These are phyloP conservation scores for Raphicerus campestris DNA, from an alignment of 2,113 vertebrate genomes.

Conservation along the genomic window DNA sequence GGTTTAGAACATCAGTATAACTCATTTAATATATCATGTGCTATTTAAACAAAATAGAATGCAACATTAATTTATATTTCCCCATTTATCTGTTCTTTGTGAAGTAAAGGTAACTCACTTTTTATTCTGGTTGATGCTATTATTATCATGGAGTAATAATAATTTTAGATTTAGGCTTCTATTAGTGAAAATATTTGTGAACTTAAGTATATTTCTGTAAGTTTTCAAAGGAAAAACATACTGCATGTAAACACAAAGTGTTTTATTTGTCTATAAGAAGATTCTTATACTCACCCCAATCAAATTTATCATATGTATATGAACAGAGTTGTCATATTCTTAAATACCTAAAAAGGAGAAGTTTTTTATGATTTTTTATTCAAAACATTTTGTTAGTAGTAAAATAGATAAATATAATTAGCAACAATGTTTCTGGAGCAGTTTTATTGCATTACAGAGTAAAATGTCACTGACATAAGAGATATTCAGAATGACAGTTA, in stretches of 20 bases:
- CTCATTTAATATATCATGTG: neutral
- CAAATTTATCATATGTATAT: neutral
- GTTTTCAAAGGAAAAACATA: neutral
- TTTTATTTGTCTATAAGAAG: neutral
- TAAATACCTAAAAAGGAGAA: neutral
- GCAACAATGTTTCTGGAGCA: neutral
- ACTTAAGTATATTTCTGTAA: neutral
- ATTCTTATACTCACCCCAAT: neutral
- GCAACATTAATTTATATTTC: neutral
- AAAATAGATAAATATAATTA: neutral
- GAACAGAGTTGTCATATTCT: neutral
- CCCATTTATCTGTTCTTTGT: neutral
- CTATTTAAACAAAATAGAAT: neutral
- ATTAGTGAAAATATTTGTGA: neutral
- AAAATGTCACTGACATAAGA: neutral
- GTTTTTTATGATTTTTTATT: neutral
- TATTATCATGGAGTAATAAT: neutral
- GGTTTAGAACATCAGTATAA: neutral
- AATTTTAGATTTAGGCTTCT: neutral
- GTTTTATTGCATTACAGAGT: neutral
- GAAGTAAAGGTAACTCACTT: neutral
- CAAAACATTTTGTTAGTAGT: neutral
- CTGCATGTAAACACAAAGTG: neutral
- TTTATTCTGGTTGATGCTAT: neutral
- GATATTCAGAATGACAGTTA: neutral